A percentile compares a stretch with the other conserved stretches of the same genome.
Conservation (phyloP, 1,140 invertebrate genomes). For the Rhyacophila brunnea region DNA sequence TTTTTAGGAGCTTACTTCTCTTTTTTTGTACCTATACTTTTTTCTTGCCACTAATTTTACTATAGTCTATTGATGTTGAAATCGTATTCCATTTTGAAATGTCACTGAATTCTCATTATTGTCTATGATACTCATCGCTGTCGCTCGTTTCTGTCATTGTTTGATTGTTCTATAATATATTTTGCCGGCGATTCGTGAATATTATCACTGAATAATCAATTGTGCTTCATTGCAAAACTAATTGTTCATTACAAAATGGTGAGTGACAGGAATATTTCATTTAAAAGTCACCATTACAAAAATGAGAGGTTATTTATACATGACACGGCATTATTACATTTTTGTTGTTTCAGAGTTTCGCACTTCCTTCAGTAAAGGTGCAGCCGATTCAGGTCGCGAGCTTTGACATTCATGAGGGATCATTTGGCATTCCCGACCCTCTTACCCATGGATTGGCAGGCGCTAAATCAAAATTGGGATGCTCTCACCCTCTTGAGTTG, state of each 20-base stretch:
- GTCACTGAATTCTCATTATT: background rate
- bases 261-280: background rate
- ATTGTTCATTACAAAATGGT: background rate
- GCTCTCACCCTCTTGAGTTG: slow-evolving; percentile 46
- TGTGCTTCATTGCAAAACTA: background rate
- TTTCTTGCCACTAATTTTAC: no score
- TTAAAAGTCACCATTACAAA: background rate
- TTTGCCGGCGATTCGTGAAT: background rate
- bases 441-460: slow-evolving; percentile 50
- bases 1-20: no score
- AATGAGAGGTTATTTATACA: slow-evolving; percentile 8
- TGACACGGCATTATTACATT: slow-evolving; percentile 20
- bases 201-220: background rate
- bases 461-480: slow-evolving; percentile 43
- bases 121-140: background rate
- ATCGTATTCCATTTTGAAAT: background rate
- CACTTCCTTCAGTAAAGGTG: slow-evolving; percentile 52
- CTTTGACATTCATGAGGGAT: slow-evolving; percentile 39
- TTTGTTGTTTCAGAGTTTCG: slow-evolving; percentile 56
- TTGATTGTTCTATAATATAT: no score
- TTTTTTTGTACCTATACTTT: no score
- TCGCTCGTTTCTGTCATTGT: no score
- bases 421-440: slow-evolving; percentile 54
- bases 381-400: slow-evolving; percentile 35
- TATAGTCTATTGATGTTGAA: no score